These are phyloP conservation scores for Mactromeris polynyma DNA, from an alignment of 2,888 invertebrate species.

Conservation along the genomic window DNA sequence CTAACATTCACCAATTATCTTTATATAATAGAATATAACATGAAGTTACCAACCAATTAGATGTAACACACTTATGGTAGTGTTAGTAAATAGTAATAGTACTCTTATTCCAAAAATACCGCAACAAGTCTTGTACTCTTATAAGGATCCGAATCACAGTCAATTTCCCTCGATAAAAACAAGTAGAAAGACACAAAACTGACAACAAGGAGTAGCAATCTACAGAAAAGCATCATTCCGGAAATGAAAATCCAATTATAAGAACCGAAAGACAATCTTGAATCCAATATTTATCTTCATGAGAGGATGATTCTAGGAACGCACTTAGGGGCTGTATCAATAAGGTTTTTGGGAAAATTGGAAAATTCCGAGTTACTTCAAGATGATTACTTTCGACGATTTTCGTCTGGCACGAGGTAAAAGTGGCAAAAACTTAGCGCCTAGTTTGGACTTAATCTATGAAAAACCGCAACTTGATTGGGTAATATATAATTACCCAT, in stretches of 20 bases:
- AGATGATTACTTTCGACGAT: neutral
- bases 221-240: slow-evolving; percentile 39
- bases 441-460: neutral
- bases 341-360: neutral
- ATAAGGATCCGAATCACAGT: slow-evolving; percentile 3
- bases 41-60: neutral
- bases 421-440: neutral
- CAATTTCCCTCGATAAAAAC: slow-evolving; percentile 13
- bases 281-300: slow-evolving; percentile 24
- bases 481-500: neutral
- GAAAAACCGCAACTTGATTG: neutral
- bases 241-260: slow-evolving; percentile 63
- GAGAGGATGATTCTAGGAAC: neutral
- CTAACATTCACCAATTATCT: no score
- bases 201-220: slow-evolving; percentile 22
- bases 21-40: no score
- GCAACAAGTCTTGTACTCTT: neutral
- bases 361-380: slow-evolving; percentile 4
- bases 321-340: neutral
- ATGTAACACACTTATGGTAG: neutral
- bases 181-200: neutral
- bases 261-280: slow-evolving; percentile 55
- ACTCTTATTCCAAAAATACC: slow-evolving; percentile 1
- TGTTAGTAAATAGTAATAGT: neutral
- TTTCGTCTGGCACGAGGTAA: neutral